Conservation (phyloP, 2,113 vertebrate genomes). For the Leucopsar rothschildi region DNA sequence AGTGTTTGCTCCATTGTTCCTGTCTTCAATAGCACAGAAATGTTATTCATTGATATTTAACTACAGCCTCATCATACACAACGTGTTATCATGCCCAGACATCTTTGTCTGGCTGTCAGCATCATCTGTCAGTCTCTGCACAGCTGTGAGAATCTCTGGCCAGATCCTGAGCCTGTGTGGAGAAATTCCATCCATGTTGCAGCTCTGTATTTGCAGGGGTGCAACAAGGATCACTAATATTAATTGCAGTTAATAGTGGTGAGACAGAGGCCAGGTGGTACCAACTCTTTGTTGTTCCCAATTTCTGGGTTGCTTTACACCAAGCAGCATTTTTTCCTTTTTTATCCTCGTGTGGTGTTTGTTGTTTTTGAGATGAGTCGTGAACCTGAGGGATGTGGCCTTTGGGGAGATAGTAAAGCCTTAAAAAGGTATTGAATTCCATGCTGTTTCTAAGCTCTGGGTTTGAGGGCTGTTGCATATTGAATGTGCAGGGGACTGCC, state of each 20-base stretch:
- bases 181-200: background rate
- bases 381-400: background rate
- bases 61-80: background rate
- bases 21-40: conserved; percentile 27
- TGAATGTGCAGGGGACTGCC: background rate
- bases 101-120: conserved; percentile 43
- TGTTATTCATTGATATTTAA: conserved; percentile 38
- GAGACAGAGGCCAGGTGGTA: background rate
- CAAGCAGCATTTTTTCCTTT: background rate
- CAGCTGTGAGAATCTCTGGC: conserved; percentile 32
- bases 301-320: background rate
- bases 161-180: background rate
- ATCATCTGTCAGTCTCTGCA: background rate
- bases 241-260: background rate
- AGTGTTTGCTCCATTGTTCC: conserved; percentile 22
- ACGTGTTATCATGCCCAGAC: conserved; percentile 52
- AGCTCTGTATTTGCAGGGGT: background rate
- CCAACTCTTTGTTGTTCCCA: background rate
- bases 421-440: background rate
- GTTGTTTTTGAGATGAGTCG: background rate
- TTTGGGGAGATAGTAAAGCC: background rate
- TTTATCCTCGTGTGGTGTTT: background rate
- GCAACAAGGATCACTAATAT: background rate
- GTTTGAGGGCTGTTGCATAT: background rate
- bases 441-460: background rate